Base-by-base conservation (phyloP, 1,140 invertebrate species). In the Neodiprion virginianus region DNA sequence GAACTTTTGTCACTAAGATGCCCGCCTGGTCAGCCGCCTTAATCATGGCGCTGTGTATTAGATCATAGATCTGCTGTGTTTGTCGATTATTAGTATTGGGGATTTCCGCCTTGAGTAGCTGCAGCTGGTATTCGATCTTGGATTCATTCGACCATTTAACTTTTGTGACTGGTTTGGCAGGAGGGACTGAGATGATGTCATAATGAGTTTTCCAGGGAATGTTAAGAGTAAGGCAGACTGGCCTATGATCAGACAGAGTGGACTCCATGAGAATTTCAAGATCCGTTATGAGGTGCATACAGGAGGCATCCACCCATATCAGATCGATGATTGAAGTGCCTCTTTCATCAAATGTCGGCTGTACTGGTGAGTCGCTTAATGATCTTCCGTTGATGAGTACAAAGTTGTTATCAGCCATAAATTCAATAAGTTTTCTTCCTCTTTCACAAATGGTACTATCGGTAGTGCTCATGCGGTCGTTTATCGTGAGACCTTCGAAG, bases 221-320 rank as follows among this genome's bases (percentile, higher is more conserved):
- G 73, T 11, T 72, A 40, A 74, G 73, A 12, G 17, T 21, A 12
- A 74, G 47, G 47, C 12, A 14, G 10, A 74, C 73, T n/a, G 73
- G 73, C 10, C 17, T 50, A 49, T 74, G 73, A 69, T 74, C 49
- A 10, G 73, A 74, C 47, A 50, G 49, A 23, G 28, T 21, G 8
- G 53, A 21, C n/a, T 21, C 23, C 49, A 70, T 5, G 67, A 50
- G 17, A 17, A 70, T 69, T 50, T 10, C 21, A 1, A 74, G 67
- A 28, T 74, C 73, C 1, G 8, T n/a, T 4, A 74, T 53, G 0
- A 28, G 23, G 11, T 74, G 73, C 4, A 74, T 48, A 74, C 8
- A 53, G 8, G 49, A 8, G 21, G 67, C 73, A 23, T 74, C 68
- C 3, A 70, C 47, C 17, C 17, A 74, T 9, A 74, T 53, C n/a